Base-by-base conservation (phyloP, 2,888 invertebrate genomes). In the Ditylenchus weischeri region DNA sequence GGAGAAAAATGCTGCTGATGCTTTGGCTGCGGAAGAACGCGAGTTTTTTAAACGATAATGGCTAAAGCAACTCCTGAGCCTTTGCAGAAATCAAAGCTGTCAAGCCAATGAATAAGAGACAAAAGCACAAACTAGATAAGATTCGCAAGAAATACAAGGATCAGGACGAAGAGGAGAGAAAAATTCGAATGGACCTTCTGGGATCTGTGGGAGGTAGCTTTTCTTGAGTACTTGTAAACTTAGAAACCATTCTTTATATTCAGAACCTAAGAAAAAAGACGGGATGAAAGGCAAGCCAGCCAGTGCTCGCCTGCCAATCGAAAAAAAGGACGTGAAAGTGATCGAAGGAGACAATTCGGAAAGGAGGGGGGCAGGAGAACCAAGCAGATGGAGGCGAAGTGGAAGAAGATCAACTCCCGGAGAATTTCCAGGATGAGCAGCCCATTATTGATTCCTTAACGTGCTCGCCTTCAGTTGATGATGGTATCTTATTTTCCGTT, bases 131-230 rank as follows among this genome's bases (percentile, higher is more conserved):
- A 72, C 71, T 74, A 65, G 84, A 93, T 85, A 95, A 94, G 86
- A 93, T 95, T 19, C 93, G 91, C 83, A 90, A 91, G 82, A 96
- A 96, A 83, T 96, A 98, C 83, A 90, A 88, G 84, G 90, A 95
- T 84, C 95, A 96, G 84, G 96, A 96, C 83, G 96, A 96, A 6
- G 94, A 96, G 78, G 96, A 98, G 77, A 87, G 91, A 64, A 87
- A 88, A 79, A 81, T 91, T 15, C 87, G 90, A 73, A 91, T 94
- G 91, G 88, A 89, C 78, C 87, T 93, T 69, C 86, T 84, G 36
- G 82, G 78, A 11, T 66, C 66, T 23, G 49, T 49, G 29, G 38
- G 38, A 54, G 29, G 54, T 54, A 15, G 21, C 3, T 54, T 15
- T 54, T 54, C n/a, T 23, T 10, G n/a, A 1, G 10, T 2, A 18